Conservation (phyloP, 1,140 invertebrate species). For the Drosophila arizonae region DNA sequence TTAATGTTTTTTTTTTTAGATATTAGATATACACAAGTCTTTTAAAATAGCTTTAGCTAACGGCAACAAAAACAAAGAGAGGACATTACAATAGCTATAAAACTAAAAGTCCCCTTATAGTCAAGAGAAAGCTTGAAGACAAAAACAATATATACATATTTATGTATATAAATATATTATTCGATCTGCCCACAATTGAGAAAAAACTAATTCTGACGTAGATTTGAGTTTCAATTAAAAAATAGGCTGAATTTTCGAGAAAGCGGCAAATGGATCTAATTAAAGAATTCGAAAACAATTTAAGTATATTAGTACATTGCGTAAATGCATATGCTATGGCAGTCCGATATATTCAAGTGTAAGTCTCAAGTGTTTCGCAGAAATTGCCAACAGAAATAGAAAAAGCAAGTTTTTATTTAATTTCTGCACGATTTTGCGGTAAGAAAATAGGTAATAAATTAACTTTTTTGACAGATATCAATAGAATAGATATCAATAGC, state of each 20-base stretch:
- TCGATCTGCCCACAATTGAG: conserved; percentile 2
- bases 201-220: conserved; percentile 23
- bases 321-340: conserved; percentile 21
- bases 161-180: background rate
- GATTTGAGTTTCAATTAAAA: conserved; percentile 11
- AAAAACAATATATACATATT: background rate
- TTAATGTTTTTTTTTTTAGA: background rate
- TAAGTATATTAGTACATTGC: conserved; percentile 34
- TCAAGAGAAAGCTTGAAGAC: background rate
- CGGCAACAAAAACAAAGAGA: conserved; percentile 1
- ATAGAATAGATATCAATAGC: too few species aligned
- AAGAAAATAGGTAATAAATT: too few species aligned
- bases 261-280: conserved; percentile 42
- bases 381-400: conserved; percentile 13
- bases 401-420: background rate
- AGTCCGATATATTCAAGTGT: conserved; percentile 33
- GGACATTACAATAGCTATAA: conserved; percentile 12
- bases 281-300: conserved; percentile 35
- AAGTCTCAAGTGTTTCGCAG: conserved; percentile 41
- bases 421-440: too few species aligned
- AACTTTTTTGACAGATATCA: too few species aligned
- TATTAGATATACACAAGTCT: conserved; percentile 21
- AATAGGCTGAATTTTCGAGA: conserved; percentile 16
- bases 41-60: conserved; percentile 35
- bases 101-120: too few species aligned